Conservation (phyloP, 64 coral and sea anemone genomes). For the Orbicella faveolata region DNA sequence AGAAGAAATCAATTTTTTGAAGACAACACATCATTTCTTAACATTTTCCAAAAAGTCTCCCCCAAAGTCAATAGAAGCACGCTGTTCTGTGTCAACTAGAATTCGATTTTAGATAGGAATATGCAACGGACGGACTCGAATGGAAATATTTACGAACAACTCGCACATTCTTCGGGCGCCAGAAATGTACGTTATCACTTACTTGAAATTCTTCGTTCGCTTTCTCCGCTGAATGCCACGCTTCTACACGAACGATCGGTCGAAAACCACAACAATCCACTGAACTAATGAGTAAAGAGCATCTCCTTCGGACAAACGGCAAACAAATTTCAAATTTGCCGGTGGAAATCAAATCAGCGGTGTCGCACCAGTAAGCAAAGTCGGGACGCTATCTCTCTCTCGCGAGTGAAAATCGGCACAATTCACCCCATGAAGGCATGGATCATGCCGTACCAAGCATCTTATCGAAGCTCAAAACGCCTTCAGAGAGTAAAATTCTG, state of each 20-base stretch:
- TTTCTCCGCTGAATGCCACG: background rate
- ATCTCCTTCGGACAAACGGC: background rate
- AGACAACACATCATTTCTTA: background rate
- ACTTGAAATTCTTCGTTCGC: background rate
- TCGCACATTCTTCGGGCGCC: background rate
- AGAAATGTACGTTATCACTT: background rate
- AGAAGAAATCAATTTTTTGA: no score
- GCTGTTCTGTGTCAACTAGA: background rate
- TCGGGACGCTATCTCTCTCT: background rate
- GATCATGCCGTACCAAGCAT: background rate
- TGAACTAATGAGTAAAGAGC: background rate
- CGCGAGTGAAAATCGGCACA: slow-evolving; percentile 23
- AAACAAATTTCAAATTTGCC: slow-evolving; percentile 28
- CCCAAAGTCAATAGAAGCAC: background rate
- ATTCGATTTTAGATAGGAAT: background rate
- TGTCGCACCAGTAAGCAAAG: background rate
- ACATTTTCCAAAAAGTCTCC: background rate
- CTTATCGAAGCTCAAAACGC: background rate
- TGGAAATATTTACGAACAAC: background rate
- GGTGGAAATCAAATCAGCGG: background rate
- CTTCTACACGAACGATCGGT: background rate
- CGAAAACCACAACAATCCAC: slow-evolving; percentile 13
- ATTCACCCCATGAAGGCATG: background rate
- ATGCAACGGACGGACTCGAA: background rate
- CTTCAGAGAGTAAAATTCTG: slow-evolving; percentile 28